These are phyloP conservation scores for Orius laevigatus DNA, from an alignment of 1,140 invertebrate genomes.

Conservation along the genomic window DNA sequence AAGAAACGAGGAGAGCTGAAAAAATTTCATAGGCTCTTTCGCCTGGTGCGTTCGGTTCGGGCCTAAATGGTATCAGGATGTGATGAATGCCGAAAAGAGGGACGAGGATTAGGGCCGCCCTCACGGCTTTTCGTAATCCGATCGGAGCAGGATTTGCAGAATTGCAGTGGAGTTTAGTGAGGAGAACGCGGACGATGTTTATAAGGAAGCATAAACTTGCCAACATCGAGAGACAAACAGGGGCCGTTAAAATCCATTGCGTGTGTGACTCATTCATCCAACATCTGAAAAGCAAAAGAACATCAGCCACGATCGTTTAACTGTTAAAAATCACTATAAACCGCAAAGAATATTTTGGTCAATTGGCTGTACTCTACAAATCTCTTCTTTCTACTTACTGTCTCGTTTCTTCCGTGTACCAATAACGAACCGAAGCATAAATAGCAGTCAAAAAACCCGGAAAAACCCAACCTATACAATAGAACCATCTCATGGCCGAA, in stretches of 20 bases:
- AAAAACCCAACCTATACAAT: conserved; percentile 36
- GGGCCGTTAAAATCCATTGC: conserved; percentile 52
- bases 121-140: conserved; percentile 37
- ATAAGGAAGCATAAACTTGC: conserved; percentile 68
- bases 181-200: conserved; percentile 55
- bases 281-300: conserved; percentile 40
- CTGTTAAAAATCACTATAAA: too few species aligned
- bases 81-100: conserved; percentile 73
- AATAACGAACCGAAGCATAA: conserved; percentile 26
- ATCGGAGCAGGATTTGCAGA: conserved; percentile 23
- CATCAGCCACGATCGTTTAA: neutral
- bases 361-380: too few species aligned
- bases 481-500: conserved; percentile 35
- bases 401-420: conserved; percentile 21
- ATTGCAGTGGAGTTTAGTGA: conserved; percentile 46
- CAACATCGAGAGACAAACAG: conserved; percentile 60
- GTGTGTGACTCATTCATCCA: conserved; percentile 62
- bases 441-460: conserved; percentile 26
- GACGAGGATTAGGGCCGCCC: conserved; percentile 61
- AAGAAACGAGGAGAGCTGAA: conserved; percentile 67
- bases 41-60: conserved; percentile 45
- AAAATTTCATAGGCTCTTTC: conserved; percentile 66
- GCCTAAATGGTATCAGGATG: conserved; percentile 71
- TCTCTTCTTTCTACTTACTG: conserved; percentile 20
- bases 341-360: too few species aligned